These are phyloP conservation scores for Alcedo quadribrachys DNA, from an alignment of 2,797 vertebrate species.

Conservation along the genomic window DNA sequence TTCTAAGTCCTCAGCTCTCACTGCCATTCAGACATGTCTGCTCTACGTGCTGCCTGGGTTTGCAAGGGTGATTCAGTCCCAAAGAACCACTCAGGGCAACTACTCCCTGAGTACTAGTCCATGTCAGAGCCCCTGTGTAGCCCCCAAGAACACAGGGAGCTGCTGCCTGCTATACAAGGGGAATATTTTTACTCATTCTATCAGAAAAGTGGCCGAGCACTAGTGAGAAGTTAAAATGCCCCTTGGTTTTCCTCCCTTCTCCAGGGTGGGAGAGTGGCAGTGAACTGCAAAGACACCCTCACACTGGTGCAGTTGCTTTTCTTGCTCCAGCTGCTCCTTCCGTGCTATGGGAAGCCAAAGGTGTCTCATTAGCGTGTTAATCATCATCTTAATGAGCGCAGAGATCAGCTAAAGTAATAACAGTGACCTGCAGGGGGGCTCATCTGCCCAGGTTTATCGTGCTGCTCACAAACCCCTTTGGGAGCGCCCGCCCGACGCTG, in stretches of 20 bases:
- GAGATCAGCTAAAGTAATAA: conserved; percentile 18
- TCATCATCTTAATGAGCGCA: neutral
- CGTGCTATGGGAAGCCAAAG: neutral
- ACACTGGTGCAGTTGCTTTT: neutral
- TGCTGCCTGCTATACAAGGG: neutral
- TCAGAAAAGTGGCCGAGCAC: neutral
- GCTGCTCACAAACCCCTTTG: neutral
- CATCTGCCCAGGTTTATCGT: neutral
- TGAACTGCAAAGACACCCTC: neutral
- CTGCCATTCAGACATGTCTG: neutral
- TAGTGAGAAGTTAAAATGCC: neutral
- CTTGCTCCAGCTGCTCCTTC: accelerated
- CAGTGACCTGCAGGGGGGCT: conserved; percentile 45
- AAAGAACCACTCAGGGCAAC: neutral
- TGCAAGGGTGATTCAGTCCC: neutral
- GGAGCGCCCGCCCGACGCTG: neutral
- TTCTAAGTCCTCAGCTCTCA: neutral
- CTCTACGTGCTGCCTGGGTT: accelerated
- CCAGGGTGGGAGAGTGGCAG: neutral
- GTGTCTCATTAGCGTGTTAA: neutral
- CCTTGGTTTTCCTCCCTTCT: neutral
- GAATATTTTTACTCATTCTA: neutral
- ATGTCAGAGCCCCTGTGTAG: neutral
- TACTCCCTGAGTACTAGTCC: neutral
- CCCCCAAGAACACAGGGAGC: accelerated